phyloP scores from a whole-genome alignment of 2,888 invertebrate genomes.

The Chalcis sispes region DNA sequence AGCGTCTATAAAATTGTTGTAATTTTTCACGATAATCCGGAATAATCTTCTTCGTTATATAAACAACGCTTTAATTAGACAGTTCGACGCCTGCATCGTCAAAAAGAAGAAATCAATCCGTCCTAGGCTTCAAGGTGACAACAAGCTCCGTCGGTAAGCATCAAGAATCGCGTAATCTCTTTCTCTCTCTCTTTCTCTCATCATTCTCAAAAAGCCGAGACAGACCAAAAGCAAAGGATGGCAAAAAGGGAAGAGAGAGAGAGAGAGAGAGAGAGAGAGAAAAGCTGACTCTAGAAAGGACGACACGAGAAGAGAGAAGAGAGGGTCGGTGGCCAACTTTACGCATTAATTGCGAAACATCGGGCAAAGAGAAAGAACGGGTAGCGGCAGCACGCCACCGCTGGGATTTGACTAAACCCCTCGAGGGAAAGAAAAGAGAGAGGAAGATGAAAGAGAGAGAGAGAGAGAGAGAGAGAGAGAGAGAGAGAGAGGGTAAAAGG shows the following conservation, averaged over 20 bases:
- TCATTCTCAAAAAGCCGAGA: slow-evolving; percentile 25
- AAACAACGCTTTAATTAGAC: slow-evolving; percentile 22
- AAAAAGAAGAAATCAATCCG: slow-evolving; percentile 9
- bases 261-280: slow-evolving; percentile 7
- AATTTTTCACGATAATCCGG: too few species aligned
- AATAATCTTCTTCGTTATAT: background rate
- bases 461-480: background rate
- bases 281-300: background rate
- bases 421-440: slow-evolving; percentile 15
- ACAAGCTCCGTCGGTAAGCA: background rate
- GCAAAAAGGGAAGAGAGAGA: too few species aligned
- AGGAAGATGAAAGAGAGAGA: background rate
- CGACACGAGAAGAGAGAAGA: too few species aligned
- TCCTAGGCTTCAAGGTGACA: slow-evolving; percentile 17
- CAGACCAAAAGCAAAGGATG: background rate
- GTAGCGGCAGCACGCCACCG: slow-evolving; percentile 38
- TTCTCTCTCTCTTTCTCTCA: too few species aligned
- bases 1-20: background rate
- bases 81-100: background rate
- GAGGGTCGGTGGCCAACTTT: too few species aligned
- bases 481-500: background rate
- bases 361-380: slow-evolving; percentile 61
- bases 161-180: slow-evolving; percentile 22
- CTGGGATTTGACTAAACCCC: slow-evolving; percentile 52
- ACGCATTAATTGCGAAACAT: slow-evolving; percentile 70